phyloP scores from a whole-genome alignment of 1,140 invertebrate genomes.

The Macrocentrus cingulum region DNA sequence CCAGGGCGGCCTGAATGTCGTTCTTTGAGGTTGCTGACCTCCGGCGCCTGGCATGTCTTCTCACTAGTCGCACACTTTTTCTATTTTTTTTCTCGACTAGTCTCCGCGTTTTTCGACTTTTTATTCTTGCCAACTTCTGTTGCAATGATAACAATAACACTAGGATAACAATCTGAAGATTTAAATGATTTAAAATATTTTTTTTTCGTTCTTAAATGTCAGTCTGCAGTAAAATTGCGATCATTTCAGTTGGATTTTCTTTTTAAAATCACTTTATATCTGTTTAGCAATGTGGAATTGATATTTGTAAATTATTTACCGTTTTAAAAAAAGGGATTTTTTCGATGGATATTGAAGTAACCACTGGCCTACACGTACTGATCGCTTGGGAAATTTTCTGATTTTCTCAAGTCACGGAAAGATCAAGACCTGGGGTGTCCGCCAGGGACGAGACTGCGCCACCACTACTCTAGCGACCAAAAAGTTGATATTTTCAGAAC shows the following conservation, averaged over 20 bases:
- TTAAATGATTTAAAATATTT: no score
- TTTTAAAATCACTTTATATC: no score
- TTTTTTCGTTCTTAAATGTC: no score
- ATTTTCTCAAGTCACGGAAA: constrained; percentile 53
- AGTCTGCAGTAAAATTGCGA: no score
- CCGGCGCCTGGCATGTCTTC: constrained; percentile 52
- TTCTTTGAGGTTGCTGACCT: constrained; percentile 59
- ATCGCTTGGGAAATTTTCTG: constrained; percentile 8
- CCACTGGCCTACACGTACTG: neutral
- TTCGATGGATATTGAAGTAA: no score
- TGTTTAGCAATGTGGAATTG: no score
- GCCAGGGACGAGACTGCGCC: constrained; percentile 31
- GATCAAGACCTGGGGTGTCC: constrained; percentile 49
- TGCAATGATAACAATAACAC: no score
- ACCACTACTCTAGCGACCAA: constrained; percentile 38
- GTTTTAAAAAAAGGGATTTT: no score
- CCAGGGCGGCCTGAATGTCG: constrained; percentile 78
- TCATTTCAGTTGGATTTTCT: no score
- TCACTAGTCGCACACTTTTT: constrained; percentile 3
- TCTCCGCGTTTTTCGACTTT: neutral
- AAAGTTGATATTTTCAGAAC: constrained; percentile 53
- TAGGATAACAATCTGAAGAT: no score
- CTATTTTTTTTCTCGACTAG: constrained; percentile 6
- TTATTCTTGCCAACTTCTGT: no score
- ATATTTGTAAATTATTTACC: no score